Conservation (phyloP, 2,888 invertebrate genomes). For the Hydroisotoma schaefferi region DNA sequence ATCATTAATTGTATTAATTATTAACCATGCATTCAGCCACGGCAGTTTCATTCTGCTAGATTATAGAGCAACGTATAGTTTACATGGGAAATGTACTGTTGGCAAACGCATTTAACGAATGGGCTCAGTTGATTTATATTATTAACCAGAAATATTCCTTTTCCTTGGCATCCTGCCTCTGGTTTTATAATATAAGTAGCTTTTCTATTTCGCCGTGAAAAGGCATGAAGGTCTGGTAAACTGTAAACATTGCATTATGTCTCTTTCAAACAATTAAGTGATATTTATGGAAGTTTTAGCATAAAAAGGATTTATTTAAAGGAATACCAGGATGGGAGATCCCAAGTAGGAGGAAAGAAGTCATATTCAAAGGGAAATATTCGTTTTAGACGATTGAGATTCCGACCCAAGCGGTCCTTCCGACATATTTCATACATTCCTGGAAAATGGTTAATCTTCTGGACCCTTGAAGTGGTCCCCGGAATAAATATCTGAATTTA, state of each 20-base stretch:
- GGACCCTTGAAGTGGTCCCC: constrained; percentile 50
- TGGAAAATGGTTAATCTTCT: constrained; percentile 90
- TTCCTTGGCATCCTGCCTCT: constrained; percentile 84
- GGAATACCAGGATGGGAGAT: constrained; percentile 81
- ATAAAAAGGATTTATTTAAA: neutral
- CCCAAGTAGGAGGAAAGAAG: constrained; percentile 91
- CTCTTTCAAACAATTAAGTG: neutral
- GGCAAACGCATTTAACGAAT: constrained; percentile 78
- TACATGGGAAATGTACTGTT: constrained; percentile 69
- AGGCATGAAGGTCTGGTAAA: constrained; percentile 68
- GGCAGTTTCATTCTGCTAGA: neutral
- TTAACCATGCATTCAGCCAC: neutral
- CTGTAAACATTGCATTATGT: constrained; percentile 52
- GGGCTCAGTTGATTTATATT: constrained; percentile 75
- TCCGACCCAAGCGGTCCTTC: constrained; percentile 82
- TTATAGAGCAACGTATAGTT: constrained; percentile 16
- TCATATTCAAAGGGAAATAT: constrained; percentile 84
- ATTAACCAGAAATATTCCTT: constrained; percentile 81
- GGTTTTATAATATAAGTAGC: constrained; percentile 87
- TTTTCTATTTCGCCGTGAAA: constrained; percentile 60
- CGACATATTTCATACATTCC: constrained; percentile 85
- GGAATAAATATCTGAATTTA: neutral
- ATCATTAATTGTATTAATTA: neutral
- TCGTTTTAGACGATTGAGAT: constrained; percentile 83
- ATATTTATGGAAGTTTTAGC: neutral